Evolutionary conservation across 1,140 invertebrate genomes (phyloP).

Genomic region (Himalopsyche phryganea): DNA sequence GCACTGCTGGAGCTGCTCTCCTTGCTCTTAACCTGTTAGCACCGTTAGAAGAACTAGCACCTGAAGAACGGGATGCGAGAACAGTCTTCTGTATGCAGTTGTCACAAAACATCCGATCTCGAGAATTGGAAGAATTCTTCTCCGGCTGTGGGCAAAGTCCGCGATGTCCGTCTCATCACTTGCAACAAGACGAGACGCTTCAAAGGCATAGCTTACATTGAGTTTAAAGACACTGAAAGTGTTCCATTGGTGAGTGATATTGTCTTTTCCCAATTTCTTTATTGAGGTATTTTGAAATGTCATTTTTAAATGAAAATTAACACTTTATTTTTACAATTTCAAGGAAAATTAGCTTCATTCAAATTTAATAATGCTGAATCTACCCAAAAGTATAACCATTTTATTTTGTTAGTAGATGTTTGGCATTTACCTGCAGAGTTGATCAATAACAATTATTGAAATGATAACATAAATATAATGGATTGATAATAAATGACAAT

Average conservation of each 20-base stretch:
- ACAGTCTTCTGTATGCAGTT: conserved; percentile 99
- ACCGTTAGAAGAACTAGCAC: conserved; percentile 72
- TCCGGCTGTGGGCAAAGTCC: conserved; percentile 95
- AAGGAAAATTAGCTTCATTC: no score
- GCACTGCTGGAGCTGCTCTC: conserved; percentile 32
- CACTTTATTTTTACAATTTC: no score
- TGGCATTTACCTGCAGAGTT: no score
- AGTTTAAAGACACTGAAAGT: conserved; percentile 97
- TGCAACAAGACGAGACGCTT: conserved; percentile 98
- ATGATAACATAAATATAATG: no score
- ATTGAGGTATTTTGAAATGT: no score
- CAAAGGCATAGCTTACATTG: conserved; percentile 99
- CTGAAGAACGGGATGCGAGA: conserved; percentile 95
- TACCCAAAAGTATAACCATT: no score
- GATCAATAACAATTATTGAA: no score
- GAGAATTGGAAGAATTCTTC: conserved; percentile 99
- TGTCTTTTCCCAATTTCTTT: no score
- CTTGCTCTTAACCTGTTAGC: conserved; percentile 17
- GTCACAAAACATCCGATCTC: conserved; percentile 87
- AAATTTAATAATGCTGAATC: no score
- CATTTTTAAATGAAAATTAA: no score
- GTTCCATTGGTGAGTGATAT: conserved; percentile 77
- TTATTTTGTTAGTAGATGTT: no score
- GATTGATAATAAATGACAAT: no score
- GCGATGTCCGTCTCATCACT: conserved; percentile 97